phyloP scores from a whole-genome alignment of 2,797 vertebrate genomes.

The Xenops minutus region DNA sequence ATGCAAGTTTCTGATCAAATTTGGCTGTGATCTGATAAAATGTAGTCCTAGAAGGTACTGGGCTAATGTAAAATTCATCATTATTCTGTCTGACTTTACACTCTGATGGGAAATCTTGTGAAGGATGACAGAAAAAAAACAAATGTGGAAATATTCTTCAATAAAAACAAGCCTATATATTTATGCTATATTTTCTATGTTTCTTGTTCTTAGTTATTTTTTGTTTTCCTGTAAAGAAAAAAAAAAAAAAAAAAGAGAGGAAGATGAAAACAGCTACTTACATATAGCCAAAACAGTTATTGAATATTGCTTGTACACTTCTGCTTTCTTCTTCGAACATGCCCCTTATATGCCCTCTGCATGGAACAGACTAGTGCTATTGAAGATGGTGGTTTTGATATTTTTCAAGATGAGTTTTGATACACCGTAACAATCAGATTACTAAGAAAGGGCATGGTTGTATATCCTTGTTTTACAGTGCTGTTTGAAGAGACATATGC shows the following conservation, averaged over 20 bases:
- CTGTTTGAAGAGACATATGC: neutral
- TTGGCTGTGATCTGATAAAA: neutral
- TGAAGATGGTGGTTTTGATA: neutral
- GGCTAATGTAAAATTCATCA: slow-evolving; percentile 24
- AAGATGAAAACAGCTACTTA: neutral
- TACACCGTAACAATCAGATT: neutral
- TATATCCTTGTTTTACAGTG: neutral
- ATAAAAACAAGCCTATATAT: neutral
- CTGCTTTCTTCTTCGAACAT: neutral
- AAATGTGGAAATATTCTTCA: neutral
- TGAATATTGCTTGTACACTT: neutral
- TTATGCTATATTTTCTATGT: neutral
- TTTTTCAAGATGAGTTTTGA: neutral
- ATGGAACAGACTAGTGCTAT: neutral
- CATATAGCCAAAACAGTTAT: neutral
- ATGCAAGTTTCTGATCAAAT: neutral
- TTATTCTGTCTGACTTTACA: neutral
- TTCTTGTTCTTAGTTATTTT: neutral
- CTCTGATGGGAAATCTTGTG: neutral
- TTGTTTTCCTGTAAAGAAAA: neutral
- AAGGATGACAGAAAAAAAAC: neutral
- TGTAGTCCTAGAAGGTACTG: neutral
- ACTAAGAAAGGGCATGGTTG: neutral
- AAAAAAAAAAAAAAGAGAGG: rapidly evolving
- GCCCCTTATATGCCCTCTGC: neutral